These are phyloP conservation scores for Macropis europaea DNA, from an alignment of 2,888 invertebrate genomes.

Conservation along the genomic window DNA sequence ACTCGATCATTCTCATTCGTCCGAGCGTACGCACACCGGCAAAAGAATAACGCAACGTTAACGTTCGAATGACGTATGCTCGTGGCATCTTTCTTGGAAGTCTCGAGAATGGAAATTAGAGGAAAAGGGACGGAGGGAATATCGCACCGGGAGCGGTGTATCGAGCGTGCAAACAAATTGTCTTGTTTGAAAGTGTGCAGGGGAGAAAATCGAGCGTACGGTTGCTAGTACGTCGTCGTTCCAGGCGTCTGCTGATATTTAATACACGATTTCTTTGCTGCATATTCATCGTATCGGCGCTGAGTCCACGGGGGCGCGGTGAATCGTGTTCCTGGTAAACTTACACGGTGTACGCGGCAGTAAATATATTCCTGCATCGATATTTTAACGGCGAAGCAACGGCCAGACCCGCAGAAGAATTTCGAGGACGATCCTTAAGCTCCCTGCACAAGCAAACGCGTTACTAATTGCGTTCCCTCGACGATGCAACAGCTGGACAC, in stretches of 20 bases:
- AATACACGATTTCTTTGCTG: conserved; percentile 66
- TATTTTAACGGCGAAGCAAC: conserved; percentile 61
- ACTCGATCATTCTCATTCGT: neutral
- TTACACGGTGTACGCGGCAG: conserved; percentile 64
- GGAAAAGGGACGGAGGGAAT: conserved; percentile 25
- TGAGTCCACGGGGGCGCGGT: conserved; percentile 63
- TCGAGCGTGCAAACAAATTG: conserved; percentile 70
- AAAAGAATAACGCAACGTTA: too few species aligned
- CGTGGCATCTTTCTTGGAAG: too few species aligned
- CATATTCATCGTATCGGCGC: conserved; percentile 67
- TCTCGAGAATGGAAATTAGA: conserved; percentile 10
- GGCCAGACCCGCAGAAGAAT: conserved; percentile 34
- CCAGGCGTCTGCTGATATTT: conserved; percentile 65
- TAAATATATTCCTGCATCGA: conserved; percentile 65
- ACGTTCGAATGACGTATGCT: too few species aligned
- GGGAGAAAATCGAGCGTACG: conserved; percentile 50
- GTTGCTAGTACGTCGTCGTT: conserved; percentile 52
- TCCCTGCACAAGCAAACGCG: conserved; percentile 39
- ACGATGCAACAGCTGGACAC: too few species aligned
- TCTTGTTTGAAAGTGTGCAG: conserved; percentile 65
- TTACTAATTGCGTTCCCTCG: conserved; percentile 7
- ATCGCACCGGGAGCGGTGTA: conserved; percentile 64
- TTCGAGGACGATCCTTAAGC: conserved; percentile 50
- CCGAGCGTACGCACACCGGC: too few species aligned
- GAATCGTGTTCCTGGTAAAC: conserved; percentile 62